phyloP scores from a whole-genome alignment of 2,888 invertebrate genomes.

The Dynastes hyllus region DNA sequence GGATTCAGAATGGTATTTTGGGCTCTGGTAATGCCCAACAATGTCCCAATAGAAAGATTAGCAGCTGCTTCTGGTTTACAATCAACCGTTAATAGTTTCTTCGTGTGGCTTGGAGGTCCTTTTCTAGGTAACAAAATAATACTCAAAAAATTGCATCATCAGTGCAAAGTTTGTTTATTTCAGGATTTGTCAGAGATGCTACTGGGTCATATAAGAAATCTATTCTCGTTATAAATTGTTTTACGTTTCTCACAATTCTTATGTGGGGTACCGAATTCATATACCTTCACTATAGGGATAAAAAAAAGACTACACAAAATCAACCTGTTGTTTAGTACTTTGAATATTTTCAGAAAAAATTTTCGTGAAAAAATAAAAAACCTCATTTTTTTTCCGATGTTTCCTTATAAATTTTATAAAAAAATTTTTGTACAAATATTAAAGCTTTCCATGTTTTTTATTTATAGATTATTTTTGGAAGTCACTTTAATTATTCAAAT shows the following conservation, averaged over 20 bases:
- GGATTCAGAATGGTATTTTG: slow-evolving; percentile 82
- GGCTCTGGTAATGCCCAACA: slow-evolving; percentile 80
- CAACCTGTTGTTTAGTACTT: background rate
- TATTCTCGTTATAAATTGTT: slow-evolving; percentile 76
- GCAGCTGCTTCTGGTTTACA: slow-evolving; percentile 82
- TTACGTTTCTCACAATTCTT: slow-evolving; percentile 75
- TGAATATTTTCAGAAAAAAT: background rate
- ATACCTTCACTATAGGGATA: slow-evolving; percentile 52
- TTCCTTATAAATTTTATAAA: background rate
- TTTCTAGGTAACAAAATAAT: slow-evolving; percentile 74
- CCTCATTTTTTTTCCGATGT: background rate
- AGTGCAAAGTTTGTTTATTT: slow-evolving; percentile 59
- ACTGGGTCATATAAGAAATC: slow-evolving; percentile 77
- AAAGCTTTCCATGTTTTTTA: background rate
- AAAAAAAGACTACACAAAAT: slow-evolving; percentile 34
- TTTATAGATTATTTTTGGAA: background rate
- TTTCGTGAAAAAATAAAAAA: too few relatives aligned
- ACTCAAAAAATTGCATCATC: background rate
- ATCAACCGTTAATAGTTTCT: slow-evolving; percentile 79
- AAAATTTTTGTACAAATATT: slow-evolving; percentile 3
- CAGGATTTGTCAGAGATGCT: slow-evolving; percentile 77
- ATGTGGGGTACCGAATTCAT: slow-evolving; percentile 74
- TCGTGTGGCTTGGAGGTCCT: slow-evolving; percentile 77
- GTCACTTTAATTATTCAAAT: background rate
- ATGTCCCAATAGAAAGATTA: slow-evolving; percentile 79